Evolutionary conservation across 2,113 vertebrate genomes (phyloP).

Genomic region (Bostrychus sinensis): DNA sequence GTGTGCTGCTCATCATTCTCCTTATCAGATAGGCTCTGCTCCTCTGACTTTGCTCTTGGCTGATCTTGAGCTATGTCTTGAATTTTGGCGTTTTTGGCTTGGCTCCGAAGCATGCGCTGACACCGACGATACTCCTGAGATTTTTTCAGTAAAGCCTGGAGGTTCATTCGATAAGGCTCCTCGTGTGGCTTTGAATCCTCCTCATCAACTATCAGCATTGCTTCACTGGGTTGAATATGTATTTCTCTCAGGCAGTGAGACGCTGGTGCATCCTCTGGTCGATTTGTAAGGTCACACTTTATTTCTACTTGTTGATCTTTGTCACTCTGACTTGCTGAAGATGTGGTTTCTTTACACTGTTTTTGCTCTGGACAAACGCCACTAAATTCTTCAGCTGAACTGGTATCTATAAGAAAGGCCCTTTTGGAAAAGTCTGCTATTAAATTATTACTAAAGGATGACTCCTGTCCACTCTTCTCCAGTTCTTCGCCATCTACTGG

Average conservation of each 20-base stretch:
- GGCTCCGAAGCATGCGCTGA: slow-evolving; percentile 73
- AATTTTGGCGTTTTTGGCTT: slow-evolving; percentile 58
- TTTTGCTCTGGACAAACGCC: slow-evolving; percentile 2
- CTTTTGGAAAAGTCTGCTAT: background rate
- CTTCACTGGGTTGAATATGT: slow-evolving; percentile 22
- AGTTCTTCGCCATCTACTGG: slow-evolving; percentile 71
- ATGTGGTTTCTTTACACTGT: slow-evolving; percentile 1
- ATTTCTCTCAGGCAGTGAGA: slow-evolving; percentile 11
- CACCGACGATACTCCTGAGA: slow-evolving; percentile 77
- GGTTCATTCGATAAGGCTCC: slow-evolving; percentile 66
- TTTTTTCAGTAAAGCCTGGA: slow-evolving; percentile 79
- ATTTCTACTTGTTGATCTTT: slow-evolving; percentile 7
- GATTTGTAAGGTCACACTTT: slow-evolving; percentile 23
- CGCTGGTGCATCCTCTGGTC: slow-evolving; percentile 10
- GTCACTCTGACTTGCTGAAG: background rate
- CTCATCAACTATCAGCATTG: slow-evolving; percentile 16
- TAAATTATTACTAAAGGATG: slow-evolving; percentile 12
- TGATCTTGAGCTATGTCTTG: slow-evolving; percentile 58
- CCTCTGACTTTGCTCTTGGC: slow-evolving; percentile 38
- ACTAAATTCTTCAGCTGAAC: slow-evolving; percentile 12
- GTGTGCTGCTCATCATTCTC: slow-evolving; percentile 66
- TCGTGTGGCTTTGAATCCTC: slow-evolving; percentile 18
- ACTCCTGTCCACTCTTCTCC: slow-evolving; percentile 52
- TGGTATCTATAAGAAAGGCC: slow-evolving; percentile 8
- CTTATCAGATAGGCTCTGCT: slow-evolving; percentile 73